Base-by-base conservation (phyloP, 1,140 invertebrate genomes). In the Euura saliciscinereae region DNA sequence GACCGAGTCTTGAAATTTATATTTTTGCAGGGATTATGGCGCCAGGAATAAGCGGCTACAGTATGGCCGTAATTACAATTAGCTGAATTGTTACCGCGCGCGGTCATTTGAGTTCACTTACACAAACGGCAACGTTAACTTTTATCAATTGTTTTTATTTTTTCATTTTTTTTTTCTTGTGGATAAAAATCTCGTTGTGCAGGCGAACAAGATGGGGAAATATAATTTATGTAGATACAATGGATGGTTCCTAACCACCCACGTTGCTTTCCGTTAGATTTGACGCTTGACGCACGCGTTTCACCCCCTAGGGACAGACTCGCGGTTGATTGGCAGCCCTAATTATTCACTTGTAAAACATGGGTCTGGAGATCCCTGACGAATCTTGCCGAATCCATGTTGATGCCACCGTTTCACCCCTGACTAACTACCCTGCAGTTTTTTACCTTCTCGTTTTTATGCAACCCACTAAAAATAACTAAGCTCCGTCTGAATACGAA, bases 301-400 rank as follows among this genome's bases (percentile, higher is more conserved):
- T 8, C 51, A 59, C 51, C 51, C 51, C 13, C 51, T 28, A n/a
- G 51, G 10, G 5, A n/a, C 13, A 59, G 13, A 11, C 13, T n/a
- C 3, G 51, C 10, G 51, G 51, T 59, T 59, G 51, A 59, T 59
- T 59, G 51, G 51, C 51, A 59, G 51, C 51, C 51, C 51, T 59
- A 59, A 59, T 59, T 59, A 59, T 59, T 59, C 51, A 59, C 8
- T 59, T 59, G 51, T 59, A 8, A 59, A 59, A 59, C 51, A 59
- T 59, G 8, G 13, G 51, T 59, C 8, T 8, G 51, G 51, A 59
- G 51, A 59, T 59, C 51, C 51, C 51, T 59, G 3, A 2, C 6
- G 13, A 6, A 59, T 59, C 51, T 59, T 59, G 28, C 28, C 28
- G 28, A 28, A 28, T 28, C 28, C 28, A 28, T 28, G 28, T 28